phyloP scores from a whole-genome alignment of 1,140 invertebrate genomes.

The Muscidifurax raptorellus region DNA sequence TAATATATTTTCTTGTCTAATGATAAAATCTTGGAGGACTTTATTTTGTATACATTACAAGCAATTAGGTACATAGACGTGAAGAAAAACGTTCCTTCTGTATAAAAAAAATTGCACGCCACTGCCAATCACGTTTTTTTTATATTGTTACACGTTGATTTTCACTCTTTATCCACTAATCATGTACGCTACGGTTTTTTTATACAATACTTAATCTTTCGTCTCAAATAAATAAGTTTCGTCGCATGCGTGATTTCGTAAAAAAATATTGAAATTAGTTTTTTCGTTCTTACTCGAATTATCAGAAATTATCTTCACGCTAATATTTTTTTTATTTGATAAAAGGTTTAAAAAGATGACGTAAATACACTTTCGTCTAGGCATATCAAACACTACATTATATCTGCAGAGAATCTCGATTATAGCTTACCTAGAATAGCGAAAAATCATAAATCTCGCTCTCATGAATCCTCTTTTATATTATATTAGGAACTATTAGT shows the following conservation, averaged over 20 bases:
- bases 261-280: constrained; percentile 31
- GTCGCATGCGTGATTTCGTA: constrained; percentile 30
- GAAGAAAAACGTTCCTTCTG: constrained; percentile 14
- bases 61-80: constrained; percentile 40
- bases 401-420: constrained; percentile 4
- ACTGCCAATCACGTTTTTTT: constrained; percentile 38
- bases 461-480: constrained; percentile 21
- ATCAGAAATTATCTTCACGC: constrained; percentile 29
- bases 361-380: constrained; percentile 9
- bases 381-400: background rate
- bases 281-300: constrained; percentile 12
- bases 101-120: constrained; percentile 51
- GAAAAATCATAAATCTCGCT: constrained; percentile 42
- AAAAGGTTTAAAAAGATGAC: background rate
- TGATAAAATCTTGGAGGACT: constrained; percentile 41
- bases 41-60: constrained; percentile 42
- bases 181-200: constrained; percentile 12
- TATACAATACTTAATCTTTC: constrained; percentile 40
- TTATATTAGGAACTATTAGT: constrained; percentile 53
- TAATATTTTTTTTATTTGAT: background rate
- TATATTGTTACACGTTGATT: constrained; percentile 30
- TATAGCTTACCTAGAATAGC: constrained; percentile 27
- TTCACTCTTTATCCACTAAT: constrained; percentile 20
- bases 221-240: constrained; percentile 39
- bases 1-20: background rate